Percentiles rank a stretch among this genome's conserved stretches.
Evolutionary conservation across 2,888 invertebrate genomes (phyloP).

Genomic region (Eilema griseolum): DNA sequence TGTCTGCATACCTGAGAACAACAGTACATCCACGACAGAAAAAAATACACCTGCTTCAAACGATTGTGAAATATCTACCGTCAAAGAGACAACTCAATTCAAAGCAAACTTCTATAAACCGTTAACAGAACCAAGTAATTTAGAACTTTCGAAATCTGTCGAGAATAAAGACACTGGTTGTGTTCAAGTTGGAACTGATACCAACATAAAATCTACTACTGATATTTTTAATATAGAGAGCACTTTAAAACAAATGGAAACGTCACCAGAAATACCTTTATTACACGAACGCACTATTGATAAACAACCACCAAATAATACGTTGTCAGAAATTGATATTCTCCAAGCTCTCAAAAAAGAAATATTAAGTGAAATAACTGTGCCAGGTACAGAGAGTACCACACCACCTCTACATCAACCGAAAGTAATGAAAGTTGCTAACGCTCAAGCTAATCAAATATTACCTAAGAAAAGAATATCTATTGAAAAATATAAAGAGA

Average conservation of each 20-base stretch:
- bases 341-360: constrained; percentile 82
- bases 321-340: constrained; percentile 80
- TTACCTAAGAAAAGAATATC: constrained; percentile 79
- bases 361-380: constrained; percentile 73
- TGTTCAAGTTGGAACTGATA: constrained; percentile 25
- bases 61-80: neutral
- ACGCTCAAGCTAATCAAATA: constrained; percentile 60
- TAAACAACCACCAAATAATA: constrained; percentile 56
- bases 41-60: neutral
- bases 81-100: constrained; percentile 38
- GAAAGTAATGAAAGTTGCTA: constrained; percentile 76
- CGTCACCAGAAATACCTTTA: constrained; percentile 69
- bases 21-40: neutral
- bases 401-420: constrained; percentile 80
- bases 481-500: constrained; percentile 82
- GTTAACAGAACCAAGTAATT: constrained; percentile 28
- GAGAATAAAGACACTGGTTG: constrained; percentile 10
- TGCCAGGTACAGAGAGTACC: constrained; percentile 59
- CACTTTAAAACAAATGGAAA: constrained; percentile 42
- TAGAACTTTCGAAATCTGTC: constrained; percentile 16
- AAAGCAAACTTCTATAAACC: constrained; percentile 74
- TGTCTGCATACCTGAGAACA: neutral
- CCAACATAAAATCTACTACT: constrained; percentile 17
- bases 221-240: constrained; percentile 31
- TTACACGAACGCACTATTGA: constrained; percentile 63